Evolutionary conservation across 2,797 vertebrate genomes (phyloP), one percentile per base, ranked within the genome.

Genomic region (Cuniculus paca): DNA sequence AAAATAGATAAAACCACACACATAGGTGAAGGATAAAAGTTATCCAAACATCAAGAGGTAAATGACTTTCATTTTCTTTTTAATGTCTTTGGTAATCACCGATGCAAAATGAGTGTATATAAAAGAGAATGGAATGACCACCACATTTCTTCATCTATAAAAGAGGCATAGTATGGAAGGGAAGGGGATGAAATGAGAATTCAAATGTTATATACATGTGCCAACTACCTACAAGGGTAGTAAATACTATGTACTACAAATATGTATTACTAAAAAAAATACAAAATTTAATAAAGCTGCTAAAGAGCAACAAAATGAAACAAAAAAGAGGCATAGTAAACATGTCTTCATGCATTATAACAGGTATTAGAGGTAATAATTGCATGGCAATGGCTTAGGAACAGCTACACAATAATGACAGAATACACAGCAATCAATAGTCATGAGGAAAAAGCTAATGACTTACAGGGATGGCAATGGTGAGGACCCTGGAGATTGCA

Each of bases 391-490:
- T 13, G 4, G 54, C 36, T 54, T 11, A 48, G 17, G 56, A 31
- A 39, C 74, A 87, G 84, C 19, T 45, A 45, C 52, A 48, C 9
- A 52, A 6, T 81, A 22, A 34, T 24, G 34, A 77, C 9, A 24
- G 28, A 58, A 65, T 56, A 50, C 31, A 50, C 3, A 63, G 26
- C 45, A 83, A 8, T 34, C 45, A 83, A 8, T 1, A 3, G 11
- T 31, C 61, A 10, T 14, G 39, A 48, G 2, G 52, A 80, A 50
- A 89, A 70, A 63, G n/a, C 16, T 34, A 24, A n/a, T 75, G 48
- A 68, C 36, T 20, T 31, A 11, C 4, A 8, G 20, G 10, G 4
- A 68, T 10, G 7, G 3, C 0, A 0, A 56, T 31, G 1, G 2
- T 48, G 17, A 56, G 0, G 34, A 77, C 39, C 16, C 50, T 22